Conservation (phyloP, 1,140 invertebrate genomes). For the Philaenus spumarius region DNA sequence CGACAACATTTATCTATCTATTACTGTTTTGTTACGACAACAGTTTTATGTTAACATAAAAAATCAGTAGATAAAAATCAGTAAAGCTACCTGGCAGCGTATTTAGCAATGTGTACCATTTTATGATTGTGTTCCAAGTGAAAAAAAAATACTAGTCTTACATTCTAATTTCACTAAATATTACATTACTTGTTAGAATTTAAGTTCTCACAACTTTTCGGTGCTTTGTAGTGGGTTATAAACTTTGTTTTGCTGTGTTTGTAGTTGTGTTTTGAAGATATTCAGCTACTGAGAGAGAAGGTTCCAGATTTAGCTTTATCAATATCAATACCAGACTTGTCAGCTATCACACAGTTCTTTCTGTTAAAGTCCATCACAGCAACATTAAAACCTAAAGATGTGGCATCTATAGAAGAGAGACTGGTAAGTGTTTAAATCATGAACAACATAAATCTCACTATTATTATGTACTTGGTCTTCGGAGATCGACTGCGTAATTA, state of each 20-base stretch:
- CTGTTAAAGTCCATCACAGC: constrained; percentile 39
- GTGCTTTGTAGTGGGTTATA: not conserved
- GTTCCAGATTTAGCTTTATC: constrained; percentile 54
- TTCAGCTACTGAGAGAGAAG: constrained; percentile 53
- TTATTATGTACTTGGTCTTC: no score
- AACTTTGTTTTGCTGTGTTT: constrained; percentile 15
- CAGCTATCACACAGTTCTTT: constrained; percentile 64
- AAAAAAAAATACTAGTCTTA: no score
- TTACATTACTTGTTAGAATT: not conserved
- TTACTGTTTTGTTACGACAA: no score
- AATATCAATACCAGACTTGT: constrained; percentile 54
- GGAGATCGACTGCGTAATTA: no score
- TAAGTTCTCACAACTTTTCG: not conserved
- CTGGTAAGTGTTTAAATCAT: constrained; percentile 22
- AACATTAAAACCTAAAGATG: constrained; percentile 16
- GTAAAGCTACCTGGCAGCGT: no score
- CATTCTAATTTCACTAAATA: constrained; percentile 5
- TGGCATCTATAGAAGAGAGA: constrained; percentile 23
- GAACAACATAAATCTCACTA: no score
- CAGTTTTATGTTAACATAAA: no score
- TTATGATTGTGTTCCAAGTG: no score
- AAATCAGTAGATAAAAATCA: no score
- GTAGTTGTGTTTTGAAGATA: constrained; percentile 52
- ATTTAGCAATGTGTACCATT: no score
- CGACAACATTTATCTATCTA: no score